These are phyloP conservation scores for Phocoena phocoena DNA, from an alignment of 2,113 vertebrate species.

Conservation along the genomic window DNA sequence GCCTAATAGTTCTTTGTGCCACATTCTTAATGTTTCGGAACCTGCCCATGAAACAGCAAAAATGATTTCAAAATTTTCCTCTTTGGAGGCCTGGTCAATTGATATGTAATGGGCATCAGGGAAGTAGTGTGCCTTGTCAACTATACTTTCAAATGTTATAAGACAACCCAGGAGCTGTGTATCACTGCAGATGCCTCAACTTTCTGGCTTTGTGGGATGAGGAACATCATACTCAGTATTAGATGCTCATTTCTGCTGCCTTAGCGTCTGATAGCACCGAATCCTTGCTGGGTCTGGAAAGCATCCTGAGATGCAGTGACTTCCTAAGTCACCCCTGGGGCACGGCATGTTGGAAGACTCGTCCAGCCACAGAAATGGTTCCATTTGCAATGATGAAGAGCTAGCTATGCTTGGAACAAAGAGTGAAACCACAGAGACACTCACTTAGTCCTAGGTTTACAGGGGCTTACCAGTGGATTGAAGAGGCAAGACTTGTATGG, in stretches of 20 bases:
- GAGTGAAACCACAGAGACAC: background rate
- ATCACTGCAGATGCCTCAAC: too few species aligned
- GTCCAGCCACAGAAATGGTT: background rate
- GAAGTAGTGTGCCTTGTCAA: background rate
- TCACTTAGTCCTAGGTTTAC: background rate
- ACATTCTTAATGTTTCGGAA: slow-evolving; percentile 32
- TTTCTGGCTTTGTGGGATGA: background rate
- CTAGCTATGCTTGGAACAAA: background rate
- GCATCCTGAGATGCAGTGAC: background rate
- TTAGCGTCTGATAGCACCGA: background rate
- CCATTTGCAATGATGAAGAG: background rate
- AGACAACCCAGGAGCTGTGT: accelerated
- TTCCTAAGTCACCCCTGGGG: background rate
- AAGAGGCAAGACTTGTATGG: background rate
- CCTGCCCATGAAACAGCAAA: background rate
- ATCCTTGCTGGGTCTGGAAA: background rate
- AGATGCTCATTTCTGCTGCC: background rate
- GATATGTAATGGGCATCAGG: background rate
- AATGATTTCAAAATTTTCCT: background rate
- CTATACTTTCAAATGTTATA: background rate
- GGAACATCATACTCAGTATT: too few species aligned
- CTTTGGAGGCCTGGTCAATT: background rate
- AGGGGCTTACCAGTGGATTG: background rate
- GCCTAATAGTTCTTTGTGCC: background rate
- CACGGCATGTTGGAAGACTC: accelerated